Conservation (phyloP, 1,140 invertebrate genomes). For the Drosophila tani region DNA sequence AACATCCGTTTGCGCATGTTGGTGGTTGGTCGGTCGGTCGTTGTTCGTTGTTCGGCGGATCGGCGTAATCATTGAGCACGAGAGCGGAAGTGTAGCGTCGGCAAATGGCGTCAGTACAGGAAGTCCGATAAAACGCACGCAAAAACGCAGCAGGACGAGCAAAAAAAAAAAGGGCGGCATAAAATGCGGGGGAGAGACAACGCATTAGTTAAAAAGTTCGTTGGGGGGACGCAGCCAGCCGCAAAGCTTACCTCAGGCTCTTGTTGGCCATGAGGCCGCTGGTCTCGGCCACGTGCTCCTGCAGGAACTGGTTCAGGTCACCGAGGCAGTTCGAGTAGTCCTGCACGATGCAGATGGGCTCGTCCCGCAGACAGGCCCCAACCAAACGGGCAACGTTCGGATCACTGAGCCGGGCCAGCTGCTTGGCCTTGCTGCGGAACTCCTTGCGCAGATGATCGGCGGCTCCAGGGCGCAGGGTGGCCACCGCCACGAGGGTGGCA, state of each 20-base stretch:
- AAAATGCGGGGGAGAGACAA: conserved; percentile 29
- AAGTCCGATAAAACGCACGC: conserved; percentile 80
- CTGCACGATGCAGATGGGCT: conserved; percentile 89
- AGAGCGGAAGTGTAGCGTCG: conserved; percentile 82
- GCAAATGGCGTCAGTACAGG: conserved; percentile 78
- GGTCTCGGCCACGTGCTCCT: conserved; percentile 91
- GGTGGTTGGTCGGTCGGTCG: conserved; percentile 56
- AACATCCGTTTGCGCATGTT: conserved; percentile 81
- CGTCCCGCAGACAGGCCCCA: conserved; percentile 91
- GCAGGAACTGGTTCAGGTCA: conserved; percentile 91
- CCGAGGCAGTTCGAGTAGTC: conserved; percentile 88
- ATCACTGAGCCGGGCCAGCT: conserved; percentile 90
- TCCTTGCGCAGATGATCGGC: conserved; percentile 88
- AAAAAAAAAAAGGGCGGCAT: conserved; percentile 22
- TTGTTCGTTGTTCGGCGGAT: conserved; percentile 51
- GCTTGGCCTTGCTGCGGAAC: conserved; percentile 90
- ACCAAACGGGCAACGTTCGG: conserved; percentile 92
- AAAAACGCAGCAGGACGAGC: conserved; percentile 34
- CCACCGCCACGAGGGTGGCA: conserved; percentile 90
- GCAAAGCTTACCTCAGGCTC: conserved; percentile 62
- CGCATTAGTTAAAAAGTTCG: conserved; percentile 44
- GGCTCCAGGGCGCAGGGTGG: conserved; percentile 89
- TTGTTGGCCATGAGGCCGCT: conserved; percentile 71
- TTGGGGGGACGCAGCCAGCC: background rate
- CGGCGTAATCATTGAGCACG: conserved; percentile 82